phyloP scores from a whole-genome alignment of 2,888 invertebrate genomes.

The Caradrina kadenii region DNA sequence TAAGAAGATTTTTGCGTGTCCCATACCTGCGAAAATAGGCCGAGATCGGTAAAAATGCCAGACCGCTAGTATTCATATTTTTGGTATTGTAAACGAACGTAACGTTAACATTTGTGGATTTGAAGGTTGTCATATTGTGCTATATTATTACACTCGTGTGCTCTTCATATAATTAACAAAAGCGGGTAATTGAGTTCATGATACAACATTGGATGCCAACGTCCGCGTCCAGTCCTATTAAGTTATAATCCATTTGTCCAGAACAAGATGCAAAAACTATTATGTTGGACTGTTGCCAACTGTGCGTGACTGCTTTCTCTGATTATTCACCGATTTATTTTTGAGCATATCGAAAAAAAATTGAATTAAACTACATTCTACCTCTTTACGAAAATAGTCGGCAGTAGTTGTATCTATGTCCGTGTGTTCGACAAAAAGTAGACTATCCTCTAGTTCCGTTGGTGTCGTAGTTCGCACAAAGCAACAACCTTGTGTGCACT shows the following conservation, averaged over 20 bases:
- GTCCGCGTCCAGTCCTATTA: slow-evolving; percentile 51
- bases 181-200: slow-evolving; percentile 36
- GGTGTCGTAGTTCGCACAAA: background rate
- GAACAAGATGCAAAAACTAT: slow-evolving; percentile 64
- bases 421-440: background rate
- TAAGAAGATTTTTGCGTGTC: too few relatives aligned
- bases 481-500: slow-evolving; percentile 11
- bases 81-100: background rate
- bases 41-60: too few relatives aligned
- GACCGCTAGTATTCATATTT: background rate
- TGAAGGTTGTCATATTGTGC: background rate
- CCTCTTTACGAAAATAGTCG: slow-evolving; percentile 26
- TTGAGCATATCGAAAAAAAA: slow-evolving; percentile 35
- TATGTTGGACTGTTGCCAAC: slow-evolving; percentile 73
- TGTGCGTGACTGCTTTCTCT: slow-evolving; percentile 65
- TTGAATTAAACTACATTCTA: slow-evolving; percentile 20
- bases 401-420: slow-evolving; percentile 7
- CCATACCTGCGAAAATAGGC: too few relatives aligned
- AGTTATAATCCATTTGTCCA: slow-evolving; percentile 57
- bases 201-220: slow-evolving; percentile 33
- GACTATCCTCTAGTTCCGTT: background rate
- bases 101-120: too few relatives aligned
- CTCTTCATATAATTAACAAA: slow-evolving; percentile 45
- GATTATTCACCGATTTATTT: slow-evolving; percentile 75
- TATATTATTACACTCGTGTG: slow-evolving; percentile 14